These are phyloP conservation scores for Isoperla grammatica DNA, from an alignment of 2,888 invertebrate species.

Conservation along the genomic window DNA sequence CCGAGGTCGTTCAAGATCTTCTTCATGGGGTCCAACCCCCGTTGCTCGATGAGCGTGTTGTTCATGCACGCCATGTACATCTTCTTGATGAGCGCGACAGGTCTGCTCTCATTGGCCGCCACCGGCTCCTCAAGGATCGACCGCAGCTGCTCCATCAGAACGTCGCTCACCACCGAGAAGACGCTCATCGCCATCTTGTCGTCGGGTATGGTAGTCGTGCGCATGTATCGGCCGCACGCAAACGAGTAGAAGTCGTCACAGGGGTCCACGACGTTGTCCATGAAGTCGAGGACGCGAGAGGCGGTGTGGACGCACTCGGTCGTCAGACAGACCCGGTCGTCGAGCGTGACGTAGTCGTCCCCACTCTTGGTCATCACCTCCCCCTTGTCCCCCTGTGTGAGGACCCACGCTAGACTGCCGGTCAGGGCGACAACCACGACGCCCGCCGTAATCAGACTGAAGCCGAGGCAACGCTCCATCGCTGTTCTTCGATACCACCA, in stretches of 20 bases:
- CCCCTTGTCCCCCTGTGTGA: no score
- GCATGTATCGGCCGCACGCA: conserved; percentile 70
- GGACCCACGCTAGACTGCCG: no score
- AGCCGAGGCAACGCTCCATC: no score
- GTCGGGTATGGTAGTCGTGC: conserved; percentile 67
- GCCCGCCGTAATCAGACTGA: no score
- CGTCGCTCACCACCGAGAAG: conserved; percentile 66
- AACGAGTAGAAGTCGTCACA: conserved; percentile 80
- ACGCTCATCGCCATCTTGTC: conserved; percentile 66
- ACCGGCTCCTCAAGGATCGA: conserved; percentile 62
- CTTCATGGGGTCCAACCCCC: conserved; percentile 67
- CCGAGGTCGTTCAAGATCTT: conserved; percentile 71
- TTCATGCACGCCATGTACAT: conserved; percentile 87
- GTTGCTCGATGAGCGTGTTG: conserved; percentile 72
- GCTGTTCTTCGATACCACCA: no score
- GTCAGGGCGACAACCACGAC: no score
- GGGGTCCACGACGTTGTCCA: conserved; percentile 66
- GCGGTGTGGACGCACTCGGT: conserved; percentile 80
- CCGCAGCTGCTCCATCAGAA: conserved; percentile 66
- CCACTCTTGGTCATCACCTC: no score
- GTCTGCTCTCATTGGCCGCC: conserved; percentile 52
- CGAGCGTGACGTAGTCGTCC: conserved; percentile 24
- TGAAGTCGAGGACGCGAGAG: conserved; percentile 61
- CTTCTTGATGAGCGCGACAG: conserved; percentile 73
- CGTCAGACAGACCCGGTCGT: conserved; percentile 58